phyloP scores from a whole-genome alignment of 2,797 vertebrate genomes.

The Dendrocincla fuliginosa region DNA sequence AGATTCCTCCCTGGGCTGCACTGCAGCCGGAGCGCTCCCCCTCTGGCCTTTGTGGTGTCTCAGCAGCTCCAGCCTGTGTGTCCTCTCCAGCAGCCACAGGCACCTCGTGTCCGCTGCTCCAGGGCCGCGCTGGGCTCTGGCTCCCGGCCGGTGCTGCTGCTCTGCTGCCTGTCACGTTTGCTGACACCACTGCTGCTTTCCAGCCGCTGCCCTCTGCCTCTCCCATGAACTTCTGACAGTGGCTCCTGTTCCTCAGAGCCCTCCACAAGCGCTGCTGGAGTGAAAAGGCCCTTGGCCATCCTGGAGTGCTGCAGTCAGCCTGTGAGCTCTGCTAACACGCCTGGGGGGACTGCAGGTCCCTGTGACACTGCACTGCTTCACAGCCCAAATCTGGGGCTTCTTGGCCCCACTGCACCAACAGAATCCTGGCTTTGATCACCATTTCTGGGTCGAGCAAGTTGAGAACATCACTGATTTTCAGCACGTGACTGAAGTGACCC shows the following conservation, averaged over 20 bases:
- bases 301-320: not conserved
- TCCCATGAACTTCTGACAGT: not conserved
- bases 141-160: rapidly evolving
- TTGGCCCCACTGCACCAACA: not conserved
- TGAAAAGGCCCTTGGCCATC: rapidly evolving
- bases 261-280: not conserved
- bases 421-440: not conserved
- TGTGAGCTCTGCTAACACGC: rapidly evolving
- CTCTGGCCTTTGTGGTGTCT: not conserved
- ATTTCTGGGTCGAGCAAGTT: not conserved
- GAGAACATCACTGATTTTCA: rapidly evolving
- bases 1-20: not conserved
- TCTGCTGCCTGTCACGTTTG: rapidly evolving
- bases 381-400: not conserved
- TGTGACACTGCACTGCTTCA: not conserved
- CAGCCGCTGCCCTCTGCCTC: not conserved
- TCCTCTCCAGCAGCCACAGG: not conserved
- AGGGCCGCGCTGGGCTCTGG: not conserved
- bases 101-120: not conserved
- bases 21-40: not conserved
- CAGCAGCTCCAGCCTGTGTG: not conserved
- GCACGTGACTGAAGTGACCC: not conserved
- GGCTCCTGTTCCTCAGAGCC: not conserved
- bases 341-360: not conserved
- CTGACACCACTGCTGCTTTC: not conserved